phyloP scores from a whole-genome alignment of 2,888 invertebrate species.

The Norana najaformis region DNA sequence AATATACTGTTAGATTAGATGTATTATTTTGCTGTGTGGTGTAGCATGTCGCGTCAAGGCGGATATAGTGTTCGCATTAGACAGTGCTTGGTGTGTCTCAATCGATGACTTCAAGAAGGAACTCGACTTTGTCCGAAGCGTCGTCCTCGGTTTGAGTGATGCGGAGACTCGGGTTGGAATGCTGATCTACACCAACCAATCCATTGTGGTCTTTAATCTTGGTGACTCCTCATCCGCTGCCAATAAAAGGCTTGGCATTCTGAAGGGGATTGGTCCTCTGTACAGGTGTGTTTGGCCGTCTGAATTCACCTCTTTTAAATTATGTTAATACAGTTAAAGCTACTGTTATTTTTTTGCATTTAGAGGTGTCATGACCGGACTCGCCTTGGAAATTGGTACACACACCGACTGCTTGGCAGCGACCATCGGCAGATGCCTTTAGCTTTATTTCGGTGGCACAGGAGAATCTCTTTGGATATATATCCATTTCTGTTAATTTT shows the following conservation, averaged over 20 bases:
- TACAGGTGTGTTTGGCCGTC: conserved; percentile 10
- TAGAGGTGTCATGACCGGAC: not conserved
- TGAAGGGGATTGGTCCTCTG: not conserved
- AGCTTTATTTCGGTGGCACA: no score
- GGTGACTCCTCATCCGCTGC: not conserved
- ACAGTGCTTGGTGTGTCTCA: conserved; percentile 35
- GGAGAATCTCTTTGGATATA: no score
- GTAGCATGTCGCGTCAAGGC: conserved; percentile 51
- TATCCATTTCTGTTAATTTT: no score
- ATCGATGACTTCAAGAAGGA: conserved; percentile 24
- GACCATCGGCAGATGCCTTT: no score
- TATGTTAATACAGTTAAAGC: not conserved
- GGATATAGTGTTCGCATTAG: conserved; percentile 56
- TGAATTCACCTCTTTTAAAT: not conserved
- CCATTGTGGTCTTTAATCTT: conserved; percentile 19
- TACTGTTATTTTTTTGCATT: not conserved
- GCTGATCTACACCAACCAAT: not conserved
- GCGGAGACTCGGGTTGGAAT: conserved; percentile 16
- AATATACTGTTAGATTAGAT: not conserved
- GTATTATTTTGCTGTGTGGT: not conserved
- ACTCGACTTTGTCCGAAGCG: not conserved
- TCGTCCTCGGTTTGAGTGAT: not conserved
- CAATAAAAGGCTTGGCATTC: not conserved
- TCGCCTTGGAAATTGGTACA: no score
- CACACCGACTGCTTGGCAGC: no score